Evolutionary conservation across 1,140 invertebrate species (phyloP).

Genomic region (Gryllus bimaculatus): DNA sequence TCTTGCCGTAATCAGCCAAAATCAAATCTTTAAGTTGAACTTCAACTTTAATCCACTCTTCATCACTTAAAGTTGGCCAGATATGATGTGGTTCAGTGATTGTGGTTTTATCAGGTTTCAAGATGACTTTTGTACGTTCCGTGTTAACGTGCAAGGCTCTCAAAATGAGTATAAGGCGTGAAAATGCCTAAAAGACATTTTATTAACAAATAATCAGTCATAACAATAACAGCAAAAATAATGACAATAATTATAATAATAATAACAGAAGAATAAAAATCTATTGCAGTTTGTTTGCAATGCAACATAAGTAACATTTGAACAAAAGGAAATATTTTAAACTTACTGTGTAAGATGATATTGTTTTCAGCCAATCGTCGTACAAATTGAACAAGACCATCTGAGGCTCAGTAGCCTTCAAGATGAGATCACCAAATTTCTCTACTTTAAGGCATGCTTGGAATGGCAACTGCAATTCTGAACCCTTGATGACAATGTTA

Average conservation of each 20-base stretch:
- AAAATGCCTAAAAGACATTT: slow-evolving; percentile 65
- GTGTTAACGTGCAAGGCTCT: slow-evolving; percentile 98
- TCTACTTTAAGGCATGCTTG: slow-evolving; percentile 98
- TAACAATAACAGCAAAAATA: not conserved
- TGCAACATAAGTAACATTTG: no score
- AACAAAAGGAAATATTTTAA: not conserved
- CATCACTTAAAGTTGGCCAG: slow-evolving; percentile 94
- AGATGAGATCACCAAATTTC: slow-evolving; percentile 97
- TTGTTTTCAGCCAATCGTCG: slow-evolving; percentile 98
- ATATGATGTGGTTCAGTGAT: slow-evolving; percentile 99
- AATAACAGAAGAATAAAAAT: no score
- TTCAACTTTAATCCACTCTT: slow-evolving; percentile 99
- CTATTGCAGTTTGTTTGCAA: no score
- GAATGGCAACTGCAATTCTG: slow-evolving; percentile 97
- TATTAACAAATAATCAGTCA: not conserved
- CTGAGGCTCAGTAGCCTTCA: slow-evolving; percentile 98
- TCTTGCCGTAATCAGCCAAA: slow-evolving; percentile 98
- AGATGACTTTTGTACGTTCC: slow-evolving; percentile 93
- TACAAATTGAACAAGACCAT: slow-evolving; percentile 99
- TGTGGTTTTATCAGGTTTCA: slow-evolving; percentile 98
- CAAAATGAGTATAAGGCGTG: slow-evolving; percentile 91
- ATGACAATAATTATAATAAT: not conserved
- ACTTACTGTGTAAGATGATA: slow-evolving; percentile 78
- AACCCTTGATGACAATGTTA: slow-evolving; percentile 99
- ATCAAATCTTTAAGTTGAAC: slow-evolving; percentile 97